Conservation (phyloP, 2,797 vertebrate species). For the Melanotaenia trifasciata region DNA sequence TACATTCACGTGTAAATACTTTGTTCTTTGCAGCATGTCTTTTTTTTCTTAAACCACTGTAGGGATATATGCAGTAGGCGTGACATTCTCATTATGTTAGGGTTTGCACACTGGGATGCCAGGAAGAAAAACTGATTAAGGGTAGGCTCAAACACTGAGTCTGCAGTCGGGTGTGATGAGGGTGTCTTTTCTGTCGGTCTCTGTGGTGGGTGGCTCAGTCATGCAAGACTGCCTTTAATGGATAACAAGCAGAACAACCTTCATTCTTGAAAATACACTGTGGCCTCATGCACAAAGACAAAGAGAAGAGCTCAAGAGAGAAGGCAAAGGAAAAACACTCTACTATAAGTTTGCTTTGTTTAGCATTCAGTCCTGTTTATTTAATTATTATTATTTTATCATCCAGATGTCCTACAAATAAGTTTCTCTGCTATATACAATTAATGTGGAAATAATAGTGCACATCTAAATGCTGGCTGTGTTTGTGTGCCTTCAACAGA, state of each 20-base stretch:
- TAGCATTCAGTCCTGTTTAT: background rate
- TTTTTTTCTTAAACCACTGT: background rate
- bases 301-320: constrained; percentile 8
- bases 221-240: constrained; percentile 55
- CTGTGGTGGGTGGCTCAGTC: constrained; percentile 61
- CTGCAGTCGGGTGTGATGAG: constrained; percentile 23
- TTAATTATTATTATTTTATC: background rate
- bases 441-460: constrained; percentile 63
- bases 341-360: background rate
- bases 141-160: constrained; percentile 21
- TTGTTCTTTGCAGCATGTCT: background rate
- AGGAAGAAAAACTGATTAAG: constrained; percentile 25
- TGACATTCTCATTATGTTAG: constrained; percentile 18
- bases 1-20: constrained; percentile 6
- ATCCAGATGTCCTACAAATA: constrained; percentile 26
- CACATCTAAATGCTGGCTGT: no score
- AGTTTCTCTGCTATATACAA: constrained; percentile 59
- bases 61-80: background rate
- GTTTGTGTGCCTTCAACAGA: no score
- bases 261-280: constrained; percentile 41
- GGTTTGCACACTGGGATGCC: constrained; percentile 22
- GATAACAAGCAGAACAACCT: constrained; percentile 51
- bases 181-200: constrained; percentile 37
- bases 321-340: background rate
- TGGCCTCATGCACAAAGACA: constrained; percentile 25